Evolutionary conservation across 2,113 vertebrate species (phyloP), one percentile per base, ranked within the genome.

Genomic region (Cochlearius cochlearius): DNA sequence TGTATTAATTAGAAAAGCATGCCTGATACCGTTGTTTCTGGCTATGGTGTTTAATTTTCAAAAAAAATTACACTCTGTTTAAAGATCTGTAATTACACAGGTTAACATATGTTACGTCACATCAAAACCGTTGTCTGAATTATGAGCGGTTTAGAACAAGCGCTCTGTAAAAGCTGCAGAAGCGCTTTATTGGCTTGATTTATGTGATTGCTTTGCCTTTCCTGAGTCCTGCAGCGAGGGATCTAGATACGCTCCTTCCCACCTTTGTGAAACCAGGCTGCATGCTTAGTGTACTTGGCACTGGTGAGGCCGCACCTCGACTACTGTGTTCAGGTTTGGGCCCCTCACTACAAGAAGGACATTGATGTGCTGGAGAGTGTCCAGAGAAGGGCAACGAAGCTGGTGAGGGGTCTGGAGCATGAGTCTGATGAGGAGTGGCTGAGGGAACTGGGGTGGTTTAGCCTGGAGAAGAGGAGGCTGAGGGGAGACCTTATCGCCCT

Each of bases 41-140:
- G 81, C 32, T 90, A 69, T 64, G 74, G 64, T 72, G 55, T 82
- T 96, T 82, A 96, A 95, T 80, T 95, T 95, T 8, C 6, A 15
- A 50, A 91, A 69, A 56, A 64, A 84, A 52, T 13, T 12, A 52
- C 3, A 8, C 64, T 83, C 27, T 1, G 10, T 92, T 90, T 88
- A 93, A 88, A 92, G 96, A 62, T 88, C 38, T 86, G 93, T 96
- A 95, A 96, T 97, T 97, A 90, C 71, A 62, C 55, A 77, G 90
- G 85, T 92, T 95, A 94, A 96, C 96, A 93, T 94, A 96, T 95
- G 94, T 93, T 96, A 43, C 95, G 90, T 90, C 95, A 83, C 74
- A 92, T 92, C 85, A 82, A 88, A 95, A 79, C 62, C n/a, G 32
- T 34, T 80, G 58, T 62, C 81, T 96, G 94, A 95, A 68, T 92